Percentiles rank a stretch among this genome's conserved stretches.
These are phyloP conservation scores for Zophobas atratus DNA, from an alignment of 1,140 invertebrate genomes.

Conservation along the genomic window DNA sequence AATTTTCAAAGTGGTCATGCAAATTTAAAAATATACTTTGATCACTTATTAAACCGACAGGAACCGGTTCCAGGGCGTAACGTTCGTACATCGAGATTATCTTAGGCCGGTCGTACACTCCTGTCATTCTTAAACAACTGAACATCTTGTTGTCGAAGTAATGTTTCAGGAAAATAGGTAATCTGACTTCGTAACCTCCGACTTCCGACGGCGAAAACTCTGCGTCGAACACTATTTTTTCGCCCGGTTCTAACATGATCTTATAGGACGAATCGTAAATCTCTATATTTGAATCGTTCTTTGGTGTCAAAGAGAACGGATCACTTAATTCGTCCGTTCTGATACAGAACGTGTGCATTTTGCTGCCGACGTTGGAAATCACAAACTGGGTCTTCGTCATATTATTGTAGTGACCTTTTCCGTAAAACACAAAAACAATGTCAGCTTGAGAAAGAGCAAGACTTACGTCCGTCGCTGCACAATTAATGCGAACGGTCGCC, in stretches of 20 bases:
- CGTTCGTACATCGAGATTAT: slow-evolving; percentile 4
- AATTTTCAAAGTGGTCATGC: slow-evolving; percentile 27
- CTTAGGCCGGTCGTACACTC: slow-evolving; percentile 36
- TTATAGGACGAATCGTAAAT: slow-evolving; percentile 4
- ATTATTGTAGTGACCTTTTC: slow-evolving; percentile 18
- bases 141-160: slow-evolving; percentile 50
- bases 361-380: slow-evolving; percentile 38
- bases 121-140: slow-evolving; percentile 53
- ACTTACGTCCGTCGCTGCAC: neutral
- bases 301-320: slow-evolving; percentile 17
- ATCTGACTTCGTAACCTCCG: slow-evolving; percentile 35
- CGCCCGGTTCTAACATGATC: slow-evolving; percentile 33
- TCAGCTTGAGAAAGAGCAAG: slow-evolving; percentile 1
- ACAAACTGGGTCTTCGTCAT: slow-evolving; percentile 1
- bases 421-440: slow-evolving; percentile 18
- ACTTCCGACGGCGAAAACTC: slow-evolving; percentile 29
- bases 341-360: neutral
- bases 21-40: neutral
- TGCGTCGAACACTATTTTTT: slow-evolving; percentile 36
- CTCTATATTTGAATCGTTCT: neutral
- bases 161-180: slow-evolving; percentile 53
- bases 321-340: neutral
- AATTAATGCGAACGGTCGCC: slow-evolving; percentile 2
- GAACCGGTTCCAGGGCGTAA: slow-evolving; percentile 49
- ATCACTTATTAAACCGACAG: slow-evolving; percentile 29